phyloP scores from a whole-genome alignment of 2,113 vertebrate genomes.

The Serinus canaria region DNA sequence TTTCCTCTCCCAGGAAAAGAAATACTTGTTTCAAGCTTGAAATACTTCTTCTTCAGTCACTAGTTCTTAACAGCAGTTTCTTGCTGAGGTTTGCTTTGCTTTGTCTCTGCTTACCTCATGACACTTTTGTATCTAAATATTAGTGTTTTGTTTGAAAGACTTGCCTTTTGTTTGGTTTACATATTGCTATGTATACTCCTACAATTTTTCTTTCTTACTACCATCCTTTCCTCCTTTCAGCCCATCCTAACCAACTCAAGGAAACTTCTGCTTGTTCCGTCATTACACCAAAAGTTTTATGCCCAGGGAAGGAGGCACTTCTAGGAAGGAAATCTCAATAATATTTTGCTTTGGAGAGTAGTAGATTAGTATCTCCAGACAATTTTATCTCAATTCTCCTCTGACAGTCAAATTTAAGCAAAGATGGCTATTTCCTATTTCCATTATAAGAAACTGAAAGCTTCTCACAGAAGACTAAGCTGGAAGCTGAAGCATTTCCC shows the following conservation, averaged over 20 bases:
- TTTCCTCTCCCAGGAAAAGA: constrained; percentile 11
- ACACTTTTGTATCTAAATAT: background rate
- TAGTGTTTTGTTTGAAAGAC: background rate
- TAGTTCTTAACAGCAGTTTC: background rate
- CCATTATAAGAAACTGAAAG: background rate
- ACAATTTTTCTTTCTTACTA: background rate
- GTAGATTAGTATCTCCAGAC: background rate
- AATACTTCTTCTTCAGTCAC: background rate
- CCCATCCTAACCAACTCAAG: background rate
- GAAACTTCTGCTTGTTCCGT: background rate
- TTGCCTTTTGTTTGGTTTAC: background rate
- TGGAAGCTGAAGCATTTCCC: constrained; percentile 31
- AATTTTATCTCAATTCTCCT: background rate
- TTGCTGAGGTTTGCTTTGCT: background rate
- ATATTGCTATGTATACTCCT: background rate
- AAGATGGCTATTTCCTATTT: background rate
- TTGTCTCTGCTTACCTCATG: background rate
- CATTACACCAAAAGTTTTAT: background rate
- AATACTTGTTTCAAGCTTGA: background rate
- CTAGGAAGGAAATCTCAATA: background rate
- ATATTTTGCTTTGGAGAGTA: constrained; percentile 6
- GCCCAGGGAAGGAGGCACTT: background rate
- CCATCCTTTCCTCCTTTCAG: background rate
- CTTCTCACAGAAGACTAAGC: constrained; percentile 2
- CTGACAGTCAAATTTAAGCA: background rate